Evolutionary conservation across 2,797 vertebrate genomes (phyloP).

Genomic region (Gymnothorax reevesii): DNA sequence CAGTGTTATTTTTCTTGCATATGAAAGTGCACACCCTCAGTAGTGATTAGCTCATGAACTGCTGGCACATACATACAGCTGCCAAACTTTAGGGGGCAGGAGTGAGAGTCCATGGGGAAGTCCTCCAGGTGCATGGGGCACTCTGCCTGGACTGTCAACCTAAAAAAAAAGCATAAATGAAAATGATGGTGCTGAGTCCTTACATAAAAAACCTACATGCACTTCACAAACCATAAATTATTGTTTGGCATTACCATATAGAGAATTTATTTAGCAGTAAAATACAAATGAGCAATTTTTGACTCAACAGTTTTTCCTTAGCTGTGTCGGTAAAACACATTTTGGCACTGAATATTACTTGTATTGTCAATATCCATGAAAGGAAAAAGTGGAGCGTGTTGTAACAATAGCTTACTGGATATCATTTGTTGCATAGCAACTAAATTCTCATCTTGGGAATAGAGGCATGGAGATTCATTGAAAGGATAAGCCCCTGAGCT

Average conservation of each 20-base stretch:
- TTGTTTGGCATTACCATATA: not conserved
- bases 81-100: conserved; percentile 98
- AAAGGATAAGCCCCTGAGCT: too few species aligned
- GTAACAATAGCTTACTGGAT: not conserved
- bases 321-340: too few species aligned
- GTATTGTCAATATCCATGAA: not conserved
- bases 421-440: too few species aligned
- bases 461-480: not conserved
- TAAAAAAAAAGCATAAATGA: conserved; percentile 59
- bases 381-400: not conserved
- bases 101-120: conserved; percentile 99
- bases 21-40: not conserved
- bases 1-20: not conserved
- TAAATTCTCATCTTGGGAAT: not conserved
- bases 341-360: not conserved
- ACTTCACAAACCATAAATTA: not conserved
- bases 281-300: not conserved
- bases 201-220: not conserved
- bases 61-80: conserved; percentile 88
- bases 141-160: conserved; percentile 98
- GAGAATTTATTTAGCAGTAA: not conserved
- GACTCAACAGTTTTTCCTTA: not conserved
- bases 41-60: not conserved
- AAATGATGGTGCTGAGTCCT: not conserved
- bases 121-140: conserved; percentile 99